Evolutionary conservation across 1,140 invertebrate species (phyloP), one percentile per base, ranked within the genome.

Genomic region (Drosophila kohkoa): DNA sequence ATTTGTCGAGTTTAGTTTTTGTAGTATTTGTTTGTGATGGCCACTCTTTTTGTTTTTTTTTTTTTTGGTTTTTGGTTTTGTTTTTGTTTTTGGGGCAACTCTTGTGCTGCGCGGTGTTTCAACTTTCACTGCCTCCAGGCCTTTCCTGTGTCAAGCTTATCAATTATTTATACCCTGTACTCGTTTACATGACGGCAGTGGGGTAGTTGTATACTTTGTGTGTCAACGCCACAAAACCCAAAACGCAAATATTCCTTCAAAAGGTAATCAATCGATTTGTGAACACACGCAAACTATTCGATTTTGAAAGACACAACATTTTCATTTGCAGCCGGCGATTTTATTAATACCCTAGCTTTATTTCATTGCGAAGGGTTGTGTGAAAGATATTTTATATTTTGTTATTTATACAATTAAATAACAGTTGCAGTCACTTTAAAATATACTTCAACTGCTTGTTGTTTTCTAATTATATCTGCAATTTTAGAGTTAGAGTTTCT

Each of bases 121-220:
- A 20, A 46, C 59, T 63, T 63, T 63, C 46, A 63, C 59, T 32
- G 30, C 15, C 15, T 45, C 8, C 2, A 1, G 16, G 59, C 46
- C 7, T 63, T 63, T 62, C 30, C 59, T 62, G 15, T 62, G 28
- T 16, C 43, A 49, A 7, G 28, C 28, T 20, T 38, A 48, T 62
- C 46, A 51, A n/a, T 51, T 63, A 20, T 2, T 2, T 48, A 49
- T 51, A 51, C 32, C 32, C 59, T 63, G 15, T 51, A 60, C 3
- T 16, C 7, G 16, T 10, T 48, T 2, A 7, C 25, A 28, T 25
- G 1, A 11, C 7, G 13, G 10, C 41, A 16, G 3, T 32, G 32
- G 46, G 28, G 45, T 38, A 8, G 45, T 20, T 3, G 0, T 25
- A 25, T 25, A 25, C 20, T 25, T 25, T 25, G 20, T 25, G 46